phyloP scores from a whole-genome alignment of 23 tunicate species.

The Ciona savignyi region DNA sequence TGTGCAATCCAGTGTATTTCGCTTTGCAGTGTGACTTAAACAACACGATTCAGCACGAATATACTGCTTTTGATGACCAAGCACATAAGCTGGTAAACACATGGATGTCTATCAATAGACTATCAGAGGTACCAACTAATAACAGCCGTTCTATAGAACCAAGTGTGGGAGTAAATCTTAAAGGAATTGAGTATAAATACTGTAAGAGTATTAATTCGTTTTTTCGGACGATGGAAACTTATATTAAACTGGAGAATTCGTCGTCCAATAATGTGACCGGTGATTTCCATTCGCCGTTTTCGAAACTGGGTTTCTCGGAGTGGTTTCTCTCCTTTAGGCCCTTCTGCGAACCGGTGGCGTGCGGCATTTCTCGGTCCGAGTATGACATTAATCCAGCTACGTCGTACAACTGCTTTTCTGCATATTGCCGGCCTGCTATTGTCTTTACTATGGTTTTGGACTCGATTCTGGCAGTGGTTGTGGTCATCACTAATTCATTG shows the following conservation, averaged over 20 bases:
- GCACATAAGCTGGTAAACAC: no score
- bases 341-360: conserved; percentile 54
- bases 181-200: no score
- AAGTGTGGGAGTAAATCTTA: not conserved
- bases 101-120: not conserved
- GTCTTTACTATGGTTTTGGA: conserved; percentile 55
- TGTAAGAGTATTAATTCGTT: conserved; percentile 13
- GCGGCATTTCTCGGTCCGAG: conserved; percentile 30
- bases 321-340: conserved; percentile 54
- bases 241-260: not conserved
- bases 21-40: not conserved
- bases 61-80: not conserved
- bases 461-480: conserved; percentile 30
- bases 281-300: conserved; percentile 19
- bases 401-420: conserved; percentile 41
- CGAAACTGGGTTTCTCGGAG: conserved; percentile 30
- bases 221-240: not conserved
- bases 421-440: conserved; percentile 26
- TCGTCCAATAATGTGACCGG: not conserved
- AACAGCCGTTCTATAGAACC: not conserved
- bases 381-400: conserved; percentile 18
- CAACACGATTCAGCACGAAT: not conserved
- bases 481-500: conserved; percentile 39
- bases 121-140: not conserved
- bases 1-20: not conserved